Conservation (phyloP, 2,797 vertebrate genomes). For the Myripristis jacobus region DNA sequence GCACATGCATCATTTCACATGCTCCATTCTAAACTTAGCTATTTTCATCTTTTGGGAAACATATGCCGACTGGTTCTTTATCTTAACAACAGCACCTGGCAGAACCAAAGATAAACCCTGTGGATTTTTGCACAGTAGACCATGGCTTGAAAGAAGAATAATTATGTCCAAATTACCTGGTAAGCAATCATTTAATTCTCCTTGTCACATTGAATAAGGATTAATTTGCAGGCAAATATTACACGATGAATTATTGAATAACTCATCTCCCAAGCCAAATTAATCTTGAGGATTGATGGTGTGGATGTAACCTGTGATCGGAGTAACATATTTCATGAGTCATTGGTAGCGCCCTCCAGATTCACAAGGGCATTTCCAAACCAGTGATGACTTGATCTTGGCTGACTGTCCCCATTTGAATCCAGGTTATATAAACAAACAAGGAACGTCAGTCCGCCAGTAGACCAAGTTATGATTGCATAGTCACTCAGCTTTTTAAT, state of each 20-base stretch:
- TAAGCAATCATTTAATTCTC: slow-evolving; percentile 82
- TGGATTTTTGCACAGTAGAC: slow-evolving; percentile 45
- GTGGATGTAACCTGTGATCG: slow-evolving; percentile 76
- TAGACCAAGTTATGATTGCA: slow-evolving; percentile 51
- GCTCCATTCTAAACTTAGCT: slow-evolving; percentile 65
- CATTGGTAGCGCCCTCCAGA: slow-evolving; percentile 48
- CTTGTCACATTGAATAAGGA: slow-evolving; percentile 81
- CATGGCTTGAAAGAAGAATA: slow-evolving; percentile 75
- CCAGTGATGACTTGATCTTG: slow-evolving; percentile 72
- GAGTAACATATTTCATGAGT: slow-evolving; percentile 72
- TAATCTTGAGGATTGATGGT: slow-evolving; percentile 81
- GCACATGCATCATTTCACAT: slow-evolving; percentile 63
- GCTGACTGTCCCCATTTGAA: slow-evolving; percentile 62
- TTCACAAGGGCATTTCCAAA: slow-evolving; percentile 57
- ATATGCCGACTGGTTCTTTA: slow-evolving; percentile 44
- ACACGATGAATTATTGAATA: slow-evolving; percentile 84
- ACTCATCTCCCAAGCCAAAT: slow-evolving; percentile 79
- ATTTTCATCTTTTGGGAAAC: slow-evolving; percentile 69
- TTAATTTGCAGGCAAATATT: slow-evolving; percentile 83
- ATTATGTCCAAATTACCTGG: slow-evolving; percentile 80
- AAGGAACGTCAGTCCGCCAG: slow-evolving; percentile 36
- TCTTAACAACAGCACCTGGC: slow-evolving; percentile 68
- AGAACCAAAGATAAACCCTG: slow-evolving; percentile 38
- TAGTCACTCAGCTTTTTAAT: slow-evolving; percentile 72
- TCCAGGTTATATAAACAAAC: slow-evolving; percentile 68